Percentiles rank a stretch among this genome's conserved stretches.
phyloP scores from a whole-genome alignment of 1,140 invertebrate genomes.

The Anoplophora glabripennis region DNA sequence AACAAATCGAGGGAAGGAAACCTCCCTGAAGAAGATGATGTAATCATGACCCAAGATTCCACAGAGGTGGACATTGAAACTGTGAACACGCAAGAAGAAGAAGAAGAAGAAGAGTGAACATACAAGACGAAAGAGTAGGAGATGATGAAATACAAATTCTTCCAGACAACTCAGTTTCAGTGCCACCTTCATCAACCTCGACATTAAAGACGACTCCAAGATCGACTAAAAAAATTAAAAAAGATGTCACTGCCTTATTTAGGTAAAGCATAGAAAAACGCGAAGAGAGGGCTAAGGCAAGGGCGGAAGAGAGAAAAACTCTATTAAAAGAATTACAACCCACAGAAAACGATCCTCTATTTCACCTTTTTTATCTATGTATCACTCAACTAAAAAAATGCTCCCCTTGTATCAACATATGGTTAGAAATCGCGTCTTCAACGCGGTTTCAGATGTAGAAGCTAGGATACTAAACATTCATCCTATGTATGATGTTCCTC shows the following conservation, averaged over 20 bases:
- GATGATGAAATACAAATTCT: too few species aligned
- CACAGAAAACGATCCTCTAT: conserved; percentile 9
- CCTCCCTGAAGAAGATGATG: conserved; percentile 1
- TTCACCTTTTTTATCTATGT: conserved; percentile 13
- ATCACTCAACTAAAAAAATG: neutral
- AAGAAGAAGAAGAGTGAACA: conserved; percentile 10
- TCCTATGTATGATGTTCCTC: too few species aligned
- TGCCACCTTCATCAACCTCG: neutral
- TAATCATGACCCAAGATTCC: conserved; percentile 6
- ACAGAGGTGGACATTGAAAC: conserved; percentile 3
- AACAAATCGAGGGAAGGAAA: conserved; percentile 14
- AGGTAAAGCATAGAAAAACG: conserved; percentile 12
- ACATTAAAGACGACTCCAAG: conserved; percentile 8
- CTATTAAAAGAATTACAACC: conserved; percentile 1
- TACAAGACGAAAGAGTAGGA: neutral
- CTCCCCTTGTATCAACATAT: conserved; percentile 2
- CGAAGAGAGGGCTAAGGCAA: conserved; percentile 13
- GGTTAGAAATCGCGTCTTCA: neutral
- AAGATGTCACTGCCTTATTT: conserved; percentile 6
- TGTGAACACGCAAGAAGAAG: neutral
- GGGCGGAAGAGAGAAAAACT: conserved; percentile 10
- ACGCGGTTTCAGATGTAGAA: conserved; percentile 11
- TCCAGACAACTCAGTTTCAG: neutral
- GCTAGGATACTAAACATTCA: conserved; percentile 5
- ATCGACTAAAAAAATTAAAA: conserved; percentile 11